Evolutionary conservation across 2,113 vertebrate genomes (phyloP).

Genomic region (Gadus macrocephalus): DNA sequence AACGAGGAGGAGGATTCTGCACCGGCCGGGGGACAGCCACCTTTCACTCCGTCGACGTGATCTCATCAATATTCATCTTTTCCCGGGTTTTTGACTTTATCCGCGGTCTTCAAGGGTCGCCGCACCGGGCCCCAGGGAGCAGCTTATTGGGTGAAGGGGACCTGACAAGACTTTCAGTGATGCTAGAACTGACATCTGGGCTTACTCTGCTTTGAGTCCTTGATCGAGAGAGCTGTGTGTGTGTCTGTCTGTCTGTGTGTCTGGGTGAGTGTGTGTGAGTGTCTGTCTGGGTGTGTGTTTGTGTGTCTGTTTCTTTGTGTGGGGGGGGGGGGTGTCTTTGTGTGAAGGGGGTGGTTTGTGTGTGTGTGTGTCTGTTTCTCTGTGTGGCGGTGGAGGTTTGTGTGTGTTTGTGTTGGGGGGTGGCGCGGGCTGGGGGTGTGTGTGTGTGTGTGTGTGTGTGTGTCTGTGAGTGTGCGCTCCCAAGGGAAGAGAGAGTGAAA

Average conservation of each 20-base stretch:
- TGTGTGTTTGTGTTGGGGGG: conserved; percentile 9
- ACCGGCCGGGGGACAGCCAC: too few relatives aligned
- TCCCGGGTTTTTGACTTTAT: too few relatives aligned
- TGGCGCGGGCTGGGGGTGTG: neutral
- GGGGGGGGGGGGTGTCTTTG: too few relatives aligned
- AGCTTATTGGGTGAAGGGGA: neutral
- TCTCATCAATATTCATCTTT: too few relatives aligned
- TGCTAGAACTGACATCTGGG: conserved; percentile 32
- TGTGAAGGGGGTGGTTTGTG: neutral
- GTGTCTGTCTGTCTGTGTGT: neutral
- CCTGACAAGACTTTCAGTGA: conserved; percentile 18
- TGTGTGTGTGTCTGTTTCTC: neutral
- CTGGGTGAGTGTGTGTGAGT: neutral
- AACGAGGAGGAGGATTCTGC: too few relatives aligned
- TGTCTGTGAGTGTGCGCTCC: conserved; percentile 1
- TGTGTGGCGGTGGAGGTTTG: neutral
- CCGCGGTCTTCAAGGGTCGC: too few relatives aligned
- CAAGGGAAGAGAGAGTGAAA: neutral
- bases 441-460: conserved; percentile 10
- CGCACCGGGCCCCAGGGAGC: too few relatives aligned
- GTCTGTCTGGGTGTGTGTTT: neutral
- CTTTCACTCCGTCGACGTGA: too few relatives aligned
- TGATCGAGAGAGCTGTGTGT: conserved; percentile 41
- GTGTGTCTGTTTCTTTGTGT: neutral
- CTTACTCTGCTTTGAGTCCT: conserved; percentile 60